A percentile compares a stretch with the other conserved stretches of the same genome.
Conservation (phyloP, 2,888 invertebrate species). For the Mimas tiliae region DNA sequence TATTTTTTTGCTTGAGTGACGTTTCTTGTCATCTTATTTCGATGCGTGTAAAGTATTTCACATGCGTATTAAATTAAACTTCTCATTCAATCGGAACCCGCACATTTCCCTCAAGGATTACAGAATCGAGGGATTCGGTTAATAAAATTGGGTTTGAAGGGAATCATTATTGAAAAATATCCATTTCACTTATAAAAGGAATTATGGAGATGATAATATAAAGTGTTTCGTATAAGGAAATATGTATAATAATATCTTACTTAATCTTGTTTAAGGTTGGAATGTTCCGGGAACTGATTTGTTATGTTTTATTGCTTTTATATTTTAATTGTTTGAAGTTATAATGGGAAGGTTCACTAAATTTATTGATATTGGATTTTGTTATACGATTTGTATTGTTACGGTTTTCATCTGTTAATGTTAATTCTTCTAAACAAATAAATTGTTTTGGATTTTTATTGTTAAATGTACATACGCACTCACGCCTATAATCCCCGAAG, state of each 20-base stretch:
- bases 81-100: constrained; percentile 39
- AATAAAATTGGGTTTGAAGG: constrained; percentile 45
- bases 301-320: background rate
- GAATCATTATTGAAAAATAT: constrained; percentile 39
- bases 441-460: no score
- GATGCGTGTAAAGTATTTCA: constrained; percentile 35
- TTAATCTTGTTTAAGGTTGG: background rate
- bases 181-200: constrained; percentile 33
- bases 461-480: no score
- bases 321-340: background rate
- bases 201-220: constrained; percentile 34
- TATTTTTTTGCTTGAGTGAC: no score
- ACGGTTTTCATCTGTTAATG: no score
- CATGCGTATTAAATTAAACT: constrained; percentile 41
- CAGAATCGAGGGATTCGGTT: constrained; percentile 34
- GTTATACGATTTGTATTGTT: no score
- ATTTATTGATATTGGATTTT: background rate
- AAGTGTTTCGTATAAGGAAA: constrained; percentile 26
- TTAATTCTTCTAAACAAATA: no score
- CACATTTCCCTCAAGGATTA: constrained; percentile 39
- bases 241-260: background rate
- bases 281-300: background rate
- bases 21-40: no score
- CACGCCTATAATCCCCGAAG: no score
- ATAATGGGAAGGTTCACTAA: no score